phyloP scores from a whole-genome alignment of 2,113 vertebrate species.

The Zeus faber region DNA sequence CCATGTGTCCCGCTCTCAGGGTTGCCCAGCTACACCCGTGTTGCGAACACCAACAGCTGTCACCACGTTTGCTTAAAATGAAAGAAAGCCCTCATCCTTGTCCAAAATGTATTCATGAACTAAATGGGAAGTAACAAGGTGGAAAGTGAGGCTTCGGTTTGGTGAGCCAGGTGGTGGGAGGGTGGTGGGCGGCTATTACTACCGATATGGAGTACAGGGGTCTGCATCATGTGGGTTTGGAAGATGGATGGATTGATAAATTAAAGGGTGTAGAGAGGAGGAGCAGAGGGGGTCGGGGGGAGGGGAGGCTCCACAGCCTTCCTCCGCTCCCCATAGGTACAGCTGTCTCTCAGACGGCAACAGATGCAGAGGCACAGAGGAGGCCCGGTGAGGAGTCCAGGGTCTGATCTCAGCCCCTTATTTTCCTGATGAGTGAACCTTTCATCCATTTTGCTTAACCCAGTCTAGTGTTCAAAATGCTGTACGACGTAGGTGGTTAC shows the following conservation, averaged over 20 bases:
- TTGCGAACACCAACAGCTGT: too few relatives aligned
- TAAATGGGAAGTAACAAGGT: slow-evolving; percentile 30
- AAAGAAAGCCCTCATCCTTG: too few relatives aligned
- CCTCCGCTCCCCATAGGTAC: slow-evolving; percentile 65
- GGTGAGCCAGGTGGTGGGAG: slow-evolving; percentile 5
- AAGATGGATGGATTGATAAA: slow-evolving; percentile 1
- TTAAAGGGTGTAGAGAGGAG: slow-evolving; percentile 15
- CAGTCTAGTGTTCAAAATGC: too few relatives aligned
- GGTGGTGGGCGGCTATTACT: background rate
- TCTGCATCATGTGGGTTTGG: slow-evolving; percentile 30
- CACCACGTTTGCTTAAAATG: too few relatives aligned
- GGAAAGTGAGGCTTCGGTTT: slow-evolving; percentile 15
- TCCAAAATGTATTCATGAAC: background rate
- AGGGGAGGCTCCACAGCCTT: slow-evolving; percentile 36
- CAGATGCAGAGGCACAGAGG: slow-evolving; percentile 64
- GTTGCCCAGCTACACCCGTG: too few relatives aligned
- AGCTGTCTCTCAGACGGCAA: slow-evolving; percentile 63
- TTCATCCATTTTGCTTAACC: too few relatives aligned
- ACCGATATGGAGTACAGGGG: background rate
- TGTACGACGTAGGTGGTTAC: too few relatives aligned
- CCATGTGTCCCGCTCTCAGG: too few relatives aligned
- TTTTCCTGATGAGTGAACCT: slow-evolving; percentile 22
- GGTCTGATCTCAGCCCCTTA: slow-evolving; percentile 23
- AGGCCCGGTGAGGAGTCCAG: slow-evolving; percentile 28
- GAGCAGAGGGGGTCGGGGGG: slow-evolving; percentile 13